Percentiles rank a stretch among this genome's conserved stretches.
Conservation (phyloP, 2,797 vertebrate genomes). For the Sus cebifrons region DNA sequence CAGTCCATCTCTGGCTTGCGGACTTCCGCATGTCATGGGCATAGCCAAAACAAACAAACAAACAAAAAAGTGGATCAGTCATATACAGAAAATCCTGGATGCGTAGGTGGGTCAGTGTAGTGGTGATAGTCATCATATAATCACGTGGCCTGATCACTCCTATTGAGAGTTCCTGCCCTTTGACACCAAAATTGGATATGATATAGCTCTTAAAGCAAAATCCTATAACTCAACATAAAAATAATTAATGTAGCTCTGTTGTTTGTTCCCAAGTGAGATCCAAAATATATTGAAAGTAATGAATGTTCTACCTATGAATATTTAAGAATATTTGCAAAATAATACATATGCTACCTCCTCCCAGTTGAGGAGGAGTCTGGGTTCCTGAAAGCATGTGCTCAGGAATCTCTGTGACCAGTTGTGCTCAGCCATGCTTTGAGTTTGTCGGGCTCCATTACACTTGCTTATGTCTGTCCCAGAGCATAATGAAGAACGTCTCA, state of each 20-base stretch:
- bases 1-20: too few species aligned
- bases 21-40: too few species aligned
- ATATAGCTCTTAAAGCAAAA: background rate
- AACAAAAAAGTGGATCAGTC: too few species aligned
- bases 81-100: background rate
- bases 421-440: background rate
- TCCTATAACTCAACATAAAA: background rate
- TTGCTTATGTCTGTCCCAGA: background rate
- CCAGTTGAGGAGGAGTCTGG: background rate
- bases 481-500: background rate
- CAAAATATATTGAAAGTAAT: background rate
- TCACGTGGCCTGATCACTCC: background rate
- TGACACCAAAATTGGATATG: background rate
- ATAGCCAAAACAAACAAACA: too few species aligned
- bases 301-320: background rate
- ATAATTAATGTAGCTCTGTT: background rate
- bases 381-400: background rate
- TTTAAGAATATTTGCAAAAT: background rate
- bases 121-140: background rate
- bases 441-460: background rate
- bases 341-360: background rate
- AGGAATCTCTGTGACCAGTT: background rate
- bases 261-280: background rate
- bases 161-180: background rate
- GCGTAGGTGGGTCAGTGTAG: background rate